These are phyloP conservation scores for Pantherophis guttatus DNA, from an alignment of 2,113 vertebrate species.

Conservation along the genomic window DNA sequence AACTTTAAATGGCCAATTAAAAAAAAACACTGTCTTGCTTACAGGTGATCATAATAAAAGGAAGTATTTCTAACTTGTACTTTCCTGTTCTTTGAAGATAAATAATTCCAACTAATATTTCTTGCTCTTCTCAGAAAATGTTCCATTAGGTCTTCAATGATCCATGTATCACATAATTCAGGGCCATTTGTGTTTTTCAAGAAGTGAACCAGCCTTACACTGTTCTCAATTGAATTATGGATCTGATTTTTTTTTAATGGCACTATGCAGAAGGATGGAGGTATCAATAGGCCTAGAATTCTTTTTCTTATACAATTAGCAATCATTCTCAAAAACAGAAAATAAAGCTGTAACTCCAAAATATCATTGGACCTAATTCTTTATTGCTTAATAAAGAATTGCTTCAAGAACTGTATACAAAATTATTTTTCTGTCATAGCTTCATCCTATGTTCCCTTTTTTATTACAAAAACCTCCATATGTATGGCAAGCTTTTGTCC, in stretches of 20 bases:
- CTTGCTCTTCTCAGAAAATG: slow-evolving; percentile 8
- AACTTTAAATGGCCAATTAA: no score
- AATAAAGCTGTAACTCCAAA: neutral
- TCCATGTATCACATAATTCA: fast-evolving
- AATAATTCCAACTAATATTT: neutral
- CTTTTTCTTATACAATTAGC: neutral
- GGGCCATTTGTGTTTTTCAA: slow-evolving; percentile 12
- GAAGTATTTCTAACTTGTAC: neutral
- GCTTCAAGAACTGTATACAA: neutral
- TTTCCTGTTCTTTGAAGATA: slow-evolving; percentile 3
- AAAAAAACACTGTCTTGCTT: neutral
- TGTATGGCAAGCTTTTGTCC: neutral
- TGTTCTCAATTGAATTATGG: neutral
- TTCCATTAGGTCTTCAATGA: neutral
- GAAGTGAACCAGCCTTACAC: slow-evolving; percentile 10
- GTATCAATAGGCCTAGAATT: no score
- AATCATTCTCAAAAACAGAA: neutral
- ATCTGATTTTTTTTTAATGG: neutral
- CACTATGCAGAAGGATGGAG: neutral
- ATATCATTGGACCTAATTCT: neutral
- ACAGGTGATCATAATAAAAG: neutral
- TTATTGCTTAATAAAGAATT: neutral
- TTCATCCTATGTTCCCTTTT: neutral
- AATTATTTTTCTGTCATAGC: neutral
- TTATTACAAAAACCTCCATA: neutral